Evolutionary conservation across 2,888 invertebrate species (phyloP), one percentile per base, ranked within the genome.

Genomic region (Cheilosia vernalis): DNA sequence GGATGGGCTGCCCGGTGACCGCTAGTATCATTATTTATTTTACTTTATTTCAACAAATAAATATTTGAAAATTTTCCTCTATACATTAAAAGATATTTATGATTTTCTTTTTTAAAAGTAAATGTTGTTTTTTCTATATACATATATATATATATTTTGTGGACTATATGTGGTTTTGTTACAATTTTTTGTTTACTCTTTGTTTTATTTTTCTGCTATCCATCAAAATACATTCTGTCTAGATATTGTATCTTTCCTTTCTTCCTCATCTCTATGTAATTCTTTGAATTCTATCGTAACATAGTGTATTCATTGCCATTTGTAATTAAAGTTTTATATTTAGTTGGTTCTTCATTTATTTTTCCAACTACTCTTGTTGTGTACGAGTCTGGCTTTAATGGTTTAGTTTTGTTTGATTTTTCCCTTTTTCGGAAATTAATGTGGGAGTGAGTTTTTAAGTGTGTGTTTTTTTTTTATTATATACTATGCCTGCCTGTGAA

Each of bases 1-100:
- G 92, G 92, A 92, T 92, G 92, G 92, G 92, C 92, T 92, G 92
- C 92, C 92, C 92, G 92, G 91, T 92, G 91, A 92, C 91, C 91
- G 91, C 91, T 91, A 91, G 91, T 91, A 91, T 91, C 90, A 90
- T 90, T 87, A 84, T 84, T 80, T 87, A 80, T 87, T 78, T 74
- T 58, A 78, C 67, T 83, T 63, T 89, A 24, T 90, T 60, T 80
- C 88, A 90, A 89, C 88, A 90, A 90, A 90, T 90, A 89, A 89
- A 90, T 90, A 88, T 88, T 89, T 89, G 88, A 89, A 89, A 72
- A 60, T 58, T 61, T 72, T 87, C 87, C 88, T 88, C 88, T 88
- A 83, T 87, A 86, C 67, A 87, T 85, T 81, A 81, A 81, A 64
- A 78, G 78, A 85, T 77, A 61, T 37, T 37, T 77, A 61, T 73